Evolutionary conservation across 1,140 invertebrate genomes (phyloP).

Genomic region (Trachymyrmex septentrionalis): DNA sequence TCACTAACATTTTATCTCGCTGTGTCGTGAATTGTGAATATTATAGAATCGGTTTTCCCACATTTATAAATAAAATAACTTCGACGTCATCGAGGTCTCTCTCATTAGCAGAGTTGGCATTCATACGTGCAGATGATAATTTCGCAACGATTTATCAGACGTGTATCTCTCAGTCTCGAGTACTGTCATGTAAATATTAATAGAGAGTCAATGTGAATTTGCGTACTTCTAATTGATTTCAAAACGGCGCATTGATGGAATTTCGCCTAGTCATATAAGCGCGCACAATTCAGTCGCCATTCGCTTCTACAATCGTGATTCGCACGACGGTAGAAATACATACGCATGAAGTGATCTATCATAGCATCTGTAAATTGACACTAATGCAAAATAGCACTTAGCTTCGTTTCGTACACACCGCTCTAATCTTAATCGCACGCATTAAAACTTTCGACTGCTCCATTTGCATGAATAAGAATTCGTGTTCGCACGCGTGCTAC

Average conservation of each 20-base stretch:
- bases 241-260: conserved; percentile 66
- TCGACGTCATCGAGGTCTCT: conserved; percentile 32
- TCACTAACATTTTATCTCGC: conserved; percentile 46
- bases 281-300: conserved; percentile 3
- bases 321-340: neutral
- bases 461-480: conserved; percentile 22
- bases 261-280: conserved; percentile 50
- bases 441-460: conserved; percentile 8
- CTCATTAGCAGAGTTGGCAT: conserved; percentile 16
- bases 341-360: conserved; percentile 2
- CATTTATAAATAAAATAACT: conserved; percentile 46
- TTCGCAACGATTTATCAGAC: conserved; percentile 46
- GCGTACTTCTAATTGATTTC: conserved; percentile 74
- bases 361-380: neutral
- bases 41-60: conserved; percentile 44
- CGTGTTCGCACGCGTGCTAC: conserved; percentile 19
- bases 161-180: conserved; percentile 28
- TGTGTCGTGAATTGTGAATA: conserved; percentile 15
- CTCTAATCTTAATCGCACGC: conserved; percentile 3
- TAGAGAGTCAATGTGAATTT: conserved; percentile 58
- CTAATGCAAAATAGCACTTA: neutral
- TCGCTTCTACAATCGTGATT: neutral
- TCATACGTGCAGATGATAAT: conserved; percentile 11
- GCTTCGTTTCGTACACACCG: neutral
- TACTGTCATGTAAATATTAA: conserved; percentile 47